Evolutionary conservation across 2,113 vertebrate genomes (phyloP), one percentile per base, ranked within the genome.

Genomic region (Tragelaphus scriptus): DNA sequence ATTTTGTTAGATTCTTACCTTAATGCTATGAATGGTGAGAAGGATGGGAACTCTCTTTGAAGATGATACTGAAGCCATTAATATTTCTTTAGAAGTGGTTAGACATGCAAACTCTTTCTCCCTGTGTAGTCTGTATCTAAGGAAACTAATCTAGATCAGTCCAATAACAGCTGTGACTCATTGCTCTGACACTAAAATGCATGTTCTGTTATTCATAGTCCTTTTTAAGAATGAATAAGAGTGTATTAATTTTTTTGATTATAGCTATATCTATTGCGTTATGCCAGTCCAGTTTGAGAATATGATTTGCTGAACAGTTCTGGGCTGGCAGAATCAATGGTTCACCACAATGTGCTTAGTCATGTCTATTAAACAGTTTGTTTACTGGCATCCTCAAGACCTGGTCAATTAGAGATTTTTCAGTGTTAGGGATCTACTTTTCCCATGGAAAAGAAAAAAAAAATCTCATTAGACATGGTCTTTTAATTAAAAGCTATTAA

Each of bases 401-500:
- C 55, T 82, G 40, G 25, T 59, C 49, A 93, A 56, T 96, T 96
- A 98, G 75, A 97, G 59, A 92, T 85, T 95, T 97, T 97, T 80
- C 77, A 91, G 6, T 79, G 5, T 80, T 97, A 89, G 7, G 16
- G 53, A 77, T 90, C 56, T 88, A 96, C 87, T 85, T 25, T 98
- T 91, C 85, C 79, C 63, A 63, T 5, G 49, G 19, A 89, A 97
- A 94, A 63, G 79, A 92, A 96, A 90, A 92, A 90, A 96, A 87
- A 65, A 65, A 21, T 32, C 92, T 85, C 36, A 93, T 68, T 94
- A 44, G 77, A 47, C 87, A 95, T 55, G 91, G n/a, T 84, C 93
- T 81, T 95, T 98, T 97, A 97, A 94, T 56, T 97, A 93, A 97
- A 93, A 98, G 44, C 75, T 96, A 95, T 79, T 61, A 97, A 98